Base-by-base conservation (phyloP, 2,888 invertebrate species). In the Yponomeuta plumbellus region DNA sequence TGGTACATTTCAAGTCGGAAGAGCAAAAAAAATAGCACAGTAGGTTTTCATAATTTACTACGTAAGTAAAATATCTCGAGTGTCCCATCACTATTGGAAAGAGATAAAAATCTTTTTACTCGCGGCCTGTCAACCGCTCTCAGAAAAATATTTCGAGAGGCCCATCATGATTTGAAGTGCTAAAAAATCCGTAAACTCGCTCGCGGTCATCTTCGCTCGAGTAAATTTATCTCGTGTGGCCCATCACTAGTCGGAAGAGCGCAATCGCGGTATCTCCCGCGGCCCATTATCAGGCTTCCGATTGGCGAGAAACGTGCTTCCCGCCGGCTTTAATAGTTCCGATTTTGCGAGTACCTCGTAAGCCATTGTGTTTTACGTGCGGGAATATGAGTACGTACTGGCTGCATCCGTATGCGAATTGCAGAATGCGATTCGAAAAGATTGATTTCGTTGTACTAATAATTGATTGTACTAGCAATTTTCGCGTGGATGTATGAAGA, bases 161-260 rank as follows among this genome's bases (percentile, higher is more conserved):
- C 5, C 26, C 3, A 26, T 26, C 26, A 26, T 26, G 2, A 26
- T 2, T 26, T 5, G 26, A 5, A 2, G 26, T 2, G 26, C 5
- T 4, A 26, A 26, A 26, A 26, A 26, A 26, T 26, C 5, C 26
- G 5, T 26, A 4, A 4, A 26, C 26, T 26, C 5, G 34, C 34
- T n/a, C n/a, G n/a, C 34, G 1, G 34, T 34, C 26, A 34, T 72
- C 71, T 79, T 79, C 78, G 78, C 78, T 78, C 75, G 67, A 71
- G 70, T 70, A 71, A 72, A 64, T 21, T n/a, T 70, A 34, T 34
- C 34, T 34, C 83, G 82, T 84, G 78, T 72, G 70, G 20, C 4
- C 40, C 74, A 76, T 80, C 89, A 89, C 89, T 71, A 86, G 77
- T 77, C 86, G 90, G 90, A 90, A 84, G 83, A 78, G 69, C 75